Conservation (phyloP, 2,113 vertebrate genomes). For the Sinocyclocheilus grahami region DNA sequence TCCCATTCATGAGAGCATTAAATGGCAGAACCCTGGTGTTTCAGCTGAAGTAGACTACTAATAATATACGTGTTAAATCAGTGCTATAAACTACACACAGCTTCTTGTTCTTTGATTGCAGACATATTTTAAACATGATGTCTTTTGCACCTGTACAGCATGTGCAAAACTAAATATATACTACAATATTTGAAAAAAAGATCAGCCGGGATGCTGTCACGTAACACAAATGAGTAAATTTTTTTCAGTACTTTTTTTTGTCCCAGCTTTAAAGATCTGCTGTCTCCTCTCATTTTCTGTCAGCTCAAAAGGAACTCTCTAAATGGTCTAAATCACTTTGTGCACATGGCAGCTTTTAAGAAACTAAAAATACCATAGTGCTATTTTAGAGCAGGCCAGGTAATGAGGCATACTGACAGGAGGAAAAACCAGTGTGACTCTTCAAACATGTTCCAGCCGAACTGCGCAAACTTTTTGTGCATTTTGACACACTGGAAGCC, state of each 20-base stretch:
- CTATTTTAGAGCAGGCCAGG: constrained; percentile 49
- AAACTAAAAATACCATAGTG: constrained; percentile 50
- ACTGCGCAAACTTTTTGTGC: neutral
- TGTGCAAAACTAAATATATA: constrained; percentile 25
- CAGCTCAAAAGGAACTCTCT: constrained; percentile 37
- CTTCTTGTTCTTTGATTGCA: constrained; percentile 4
- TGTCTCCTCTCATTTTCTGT: constrained; percentile 12
- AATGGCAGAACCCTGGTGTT: neutral
- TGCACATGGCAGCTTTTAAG: constrained; percentile 38
- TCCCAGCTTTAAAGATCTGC: constrained; percentile 28
- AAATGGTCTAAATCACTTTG: constrained; percentile 51
- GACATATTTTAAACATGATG: constrained; percentile 30
- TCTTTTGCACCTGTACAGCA: constrained; percentile 10
- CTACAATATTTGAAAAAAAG: neutral
- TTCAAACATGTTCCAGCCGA: constrained; percentile 32
- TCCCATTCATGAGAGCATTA: neutral
- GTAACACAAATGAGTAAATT: constrained; percentile 6
- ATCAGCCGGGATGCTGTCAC: constrained; percentile 24
- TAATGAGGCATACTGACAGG: constrained; percentile 39
- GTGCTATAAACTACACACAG: neutral
- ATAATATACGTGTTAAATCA: neutral
- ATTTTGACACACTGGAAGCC: constrained; percentile 21
- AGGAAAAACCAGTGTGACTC: constrained; percentile 29
- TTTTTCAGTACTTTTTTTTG: neutral
- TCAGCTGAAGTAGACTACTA: neutral